Evolutionary conservation across 1,140 invertebrate genomes (phyloP), one percentile per base, ranked within the genome.

Genomic region (Hylaeus volcanicus): DNA sequence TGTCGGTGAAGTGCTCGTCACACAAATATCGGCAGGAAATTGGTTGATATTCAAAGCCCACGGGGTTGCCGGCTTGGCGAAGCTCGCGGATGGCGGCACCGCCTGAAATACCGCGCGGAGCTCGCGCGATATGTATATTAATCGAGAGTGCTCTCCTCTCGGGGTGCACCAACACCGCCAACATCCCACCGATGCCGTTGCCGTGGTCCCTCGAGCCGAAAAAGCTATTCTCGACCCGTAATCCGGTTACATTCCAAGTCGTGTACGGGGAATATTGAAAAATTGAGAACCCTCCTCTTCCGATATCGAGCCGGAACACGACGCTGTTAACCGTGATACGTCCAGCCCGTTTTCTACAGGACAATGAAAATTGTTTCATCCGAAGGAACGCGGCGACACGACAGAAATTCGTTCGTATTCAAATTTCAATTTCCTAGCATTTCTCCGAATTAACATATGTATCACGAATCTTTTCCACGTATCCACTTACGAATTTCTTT

Each of bases 11-110:
- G 86, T 84, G 86, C 85, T 88, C 88, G 83, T 90, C 87, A 81
- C 79, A 86, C 86, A 91, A 90, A 91, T 89, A 90, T 89, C 87
- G 87, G 79, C 87, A 89, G 88, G 88, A 92, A 92, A 91, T 92
- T 92, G 91, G 85, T 91, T 90, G 91, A 92, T 90, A 91, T 91
- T 92, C 89, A 92, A 89, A 88, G 90, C 89, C 86, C 87, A 91
- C 83, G 89, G 90, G 85, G 80, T 88, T 83, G 79, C 58, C 74
- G 77, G 73, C 74, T 76, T 51, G 65, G 73, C 68, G 65, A 55
- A 75, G 72, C 80, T 64, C 74, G 77, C 86, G 89, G 86, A 86
- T 90, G 87, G 80, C 84, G 79, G 82, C 85, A 73, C 79, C 71
- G 71, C 72, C 80, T 86, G 79, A 83, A 87, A 91, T 86, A 76